These are phyloP conservation scores for Callinectes sapidus DNA, from an alignment of 2,888 invertebrate genomes.

Conservation along the genomic window DNA sequence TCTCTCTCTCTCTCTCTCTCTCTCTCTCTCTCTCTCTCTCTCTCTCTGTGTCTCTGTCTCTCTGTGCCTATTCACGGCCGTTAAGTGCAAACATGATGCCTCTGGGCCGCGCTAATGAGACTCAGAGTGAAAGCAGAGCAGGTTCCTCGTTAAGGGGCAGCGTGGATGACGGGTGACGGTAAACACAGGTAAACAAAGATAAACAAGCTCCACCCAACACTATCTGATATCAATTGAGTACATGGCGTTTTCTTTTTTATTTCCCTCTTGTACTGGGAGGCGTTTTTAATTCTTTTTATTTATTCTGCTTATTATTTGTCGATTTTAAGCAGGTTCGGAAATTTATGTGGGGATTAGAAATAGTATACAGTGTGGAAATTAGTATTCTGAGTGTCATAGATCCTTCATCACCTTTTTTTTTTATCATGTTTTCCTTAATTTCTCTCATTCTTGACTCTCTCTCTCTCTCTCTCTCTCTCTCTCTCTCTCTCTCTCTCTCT, in stretches of 20 bases:
- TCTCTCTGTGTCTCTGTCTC: not conserved
- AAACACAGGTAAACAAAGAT: not conserved
- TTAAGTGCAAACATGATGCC: not conserved
- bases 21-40: not conserved
- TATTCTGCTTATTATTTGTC: not conserved
- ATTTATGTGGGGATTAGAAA: no score
- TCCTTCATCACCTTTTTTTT: not conserved
- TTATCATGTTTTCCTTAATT: not conserved
- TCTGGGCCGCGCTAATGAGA: not conserved
- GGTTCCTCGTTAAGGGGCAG: not conserved
- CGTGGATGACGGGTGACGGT: not conserved
- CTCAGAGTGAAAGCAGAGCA: not conserved
- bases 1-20: not conserved
- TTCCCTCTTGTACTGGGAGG: no score
- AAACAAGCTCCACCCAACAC: not conserved
- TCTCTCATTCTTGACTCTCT: no score
- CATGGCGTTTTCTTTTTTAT: no score
- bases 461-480: not conserved
- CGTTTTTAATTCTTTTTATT: no score
- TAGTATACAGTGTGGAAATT: no score
- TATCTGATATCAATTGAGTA: no score
- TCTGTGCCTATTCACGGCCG: not conserved
- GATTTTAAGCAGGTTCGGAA: no score
- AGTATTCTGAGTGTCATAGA: not conserved
- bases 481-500: not conserved